These are phyloP conservation scores for Yoshiicerus persimilis DNA, from an alignment of 1,140 invertebrate genomes.

Conservation along the genomic window DNA sequence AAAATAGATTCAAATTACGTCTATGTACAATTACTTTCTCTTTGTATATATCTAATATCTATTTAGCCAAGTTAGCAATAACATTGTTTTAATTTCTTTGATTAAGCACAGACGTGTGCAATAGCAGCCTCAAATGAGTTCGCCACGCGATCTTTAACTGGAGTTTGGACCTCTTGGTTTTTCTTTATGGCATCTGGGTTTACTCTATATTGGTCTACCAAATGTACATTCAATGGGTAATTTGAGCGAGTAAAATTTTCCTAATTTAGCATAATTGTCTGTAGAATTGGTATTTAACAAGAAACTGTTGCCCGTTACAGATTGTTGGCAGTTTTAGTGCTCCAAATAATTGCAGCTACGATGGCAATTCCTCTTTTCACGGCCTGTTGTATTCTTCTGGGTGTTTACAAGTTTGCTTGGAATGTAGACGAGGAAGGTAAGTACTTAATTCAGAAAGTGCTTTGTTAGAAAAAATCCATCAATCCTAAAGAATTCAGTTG, in stretches of 20 bases:
- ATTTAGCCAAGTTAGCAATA: no score
- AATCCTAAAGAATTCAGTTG: neutral
- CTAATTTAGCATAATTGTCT: neutral
- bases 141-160: conserved; percentile 45
- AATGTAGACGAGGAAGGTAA: neutral
- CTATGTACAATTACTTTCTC: no score
- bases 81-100: no score
- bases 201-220: conserved; percentile 45
- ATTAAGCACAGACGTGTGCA: conserved; percentile 40
- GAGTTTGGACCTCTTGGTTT: conserved; percentile 48
- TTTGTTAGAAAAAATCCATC: neutral
- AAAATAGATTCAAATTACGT: no score
- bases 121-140: conserved; percentile 46
- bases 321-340: conserved; percentile 43
- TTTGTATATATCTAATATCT: no score
- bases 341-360: conserved; percentile 46
- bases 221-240: conserved; percentile 49
- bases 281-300: neutral
- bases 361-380: conserved; percentile 47
- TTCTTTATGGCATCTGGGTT: conserved; percentile 46
- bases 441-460: neutral
- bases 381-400: conserved; percentile 44
- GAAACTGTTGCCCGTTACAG: no score
- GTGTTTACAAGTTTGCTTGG: conserved; percentile 43
- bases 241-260: neutral